These are phyloP conservation scores for Sebastes vulpes DNA, from an alignment of 2,797 vertebrate genomes.

Conservation along the genomic window DNA sequence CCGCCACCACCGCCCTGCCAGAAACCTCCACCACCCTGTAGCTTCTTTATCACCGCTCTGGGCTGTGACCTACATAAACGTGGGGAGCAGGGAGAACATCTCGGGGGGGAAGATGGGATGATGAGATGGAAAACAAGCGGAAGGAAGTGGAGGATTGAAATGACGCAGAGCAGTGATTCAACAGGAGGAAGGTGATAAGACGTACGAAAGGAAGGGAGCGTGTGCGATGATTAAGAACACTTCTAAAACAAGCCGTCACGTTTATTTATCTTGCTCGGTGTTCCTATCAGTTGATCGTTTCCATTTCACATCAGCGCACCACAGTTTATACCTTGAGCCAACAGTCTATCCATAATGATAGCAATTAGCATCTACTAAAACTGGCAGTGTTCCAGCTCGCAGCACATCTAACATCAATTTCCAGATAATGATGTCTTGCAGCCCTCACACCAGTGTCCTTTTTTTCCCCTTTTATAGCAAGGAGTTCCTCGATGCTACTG, in stretches of 20 bases:
- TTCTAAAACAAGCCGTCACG: conserved; percentile 2
- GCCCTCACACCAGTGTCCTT: conserved; percentile 46
- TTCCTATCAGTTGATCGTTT: conserved; percentile 39
- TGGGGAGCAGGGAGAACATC: conserved; percentile 14
- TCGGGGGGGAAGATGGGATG: background rate
- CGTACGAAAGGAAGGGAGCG: background rate
- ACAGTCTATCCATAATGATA: conserved; percentile 57
- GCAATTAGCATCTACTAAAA: conserved; percentile 65
- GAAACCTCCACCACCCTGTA: conserved; percentile 29
- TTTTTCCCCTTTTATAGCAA: conserved; percentile 83
- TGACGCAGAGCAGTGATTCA: conserved; percentile 31
- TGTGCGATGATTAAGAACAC: conserved; percentile 3
- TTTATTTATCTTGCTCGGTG: conserved; percentile 21
- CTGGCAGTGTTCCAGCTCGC: conserved; percentile 38
- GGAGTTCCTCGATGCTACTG: conserved; percentile 56
- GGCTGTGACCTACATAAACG: conserved; percentile 68
- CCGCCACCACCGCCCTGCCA: conserved; percentile 7
- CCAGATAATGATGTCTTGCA: conserved; percentile 79
- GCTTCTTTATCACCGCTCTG: conserved; percentile 42
- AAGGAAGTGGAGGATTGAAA: conserved; percentile 12
- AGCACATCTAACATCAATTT: conserved; percentile 51
- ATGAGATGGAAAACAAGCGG: conserved; percentile 4
- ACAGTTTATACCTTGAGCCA: conserved; percentile 63
- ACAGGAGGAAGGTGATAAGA: conserved; percentile 4
- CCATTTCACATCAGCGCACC: conserved; percentile 33